Evolutionary conservation across 2,113 vertebrate genomes (phyloP), one percentile per base, ranked within the genome.

Genomic region (Cyanocitta stelleri): DNA sequence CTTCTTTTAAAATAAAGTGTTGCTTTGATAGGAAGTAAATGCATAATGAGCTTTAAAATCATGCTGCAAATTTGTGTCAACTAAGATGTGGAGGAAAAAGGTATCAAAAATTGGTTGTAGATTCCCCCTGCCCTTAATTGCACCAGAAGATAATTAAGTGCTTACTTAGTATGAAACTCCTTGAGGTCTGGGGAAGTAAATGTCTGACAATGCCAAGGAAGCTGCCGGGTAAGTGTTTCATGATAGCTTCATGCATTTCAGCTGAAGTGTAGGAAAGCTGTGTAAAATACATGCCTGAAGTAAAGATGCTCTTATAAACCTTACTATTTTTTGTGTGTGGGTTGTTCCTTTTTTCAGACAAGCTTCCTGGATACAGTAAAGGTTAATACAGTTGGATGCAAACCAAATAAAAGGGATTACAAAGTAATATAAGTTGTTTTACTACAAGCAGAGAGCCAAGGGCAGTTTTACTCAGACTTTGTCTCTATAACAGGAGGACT

Each of bases 71-170:
- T 26, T 66, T 82, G 15, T 58, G n/a, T 13, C 6, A 39, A 10
- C 27, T 63, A n/a, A 15, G 54, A 22, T 24, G 59, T 88, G 20
- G 22, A 74, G 13, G 16, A 82, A 67, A 30, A 83, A 37, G 1
- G 5, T 64, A 41, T 59, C 7, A 32, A 11, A 94, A 61, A 15
- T 27, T 77, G 48, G 13, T n/a, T 54, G 52, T 35, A 44, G 7
- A 9, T 11, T 39, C 6, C 3, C 21, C 23, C 4, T 0, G 1
- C 19, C 5, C 8, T n/a, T 39, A 79, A 66, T 3, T 69, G 12
- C 33, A 22, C 9, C 10, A 66, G 62, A 46, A 76, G 18, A n/a
- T 67, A 68, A 46, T 78, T 46, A 55, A 78, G 19, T 71, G 59
- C 78, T 71, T 69, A 32, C 7, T 74, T 78, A 13, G 27, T 27